phyloP scores from a whole-genome alignment of 2,797 vertebrate species.

The Muscicapa comitata region DNA sequence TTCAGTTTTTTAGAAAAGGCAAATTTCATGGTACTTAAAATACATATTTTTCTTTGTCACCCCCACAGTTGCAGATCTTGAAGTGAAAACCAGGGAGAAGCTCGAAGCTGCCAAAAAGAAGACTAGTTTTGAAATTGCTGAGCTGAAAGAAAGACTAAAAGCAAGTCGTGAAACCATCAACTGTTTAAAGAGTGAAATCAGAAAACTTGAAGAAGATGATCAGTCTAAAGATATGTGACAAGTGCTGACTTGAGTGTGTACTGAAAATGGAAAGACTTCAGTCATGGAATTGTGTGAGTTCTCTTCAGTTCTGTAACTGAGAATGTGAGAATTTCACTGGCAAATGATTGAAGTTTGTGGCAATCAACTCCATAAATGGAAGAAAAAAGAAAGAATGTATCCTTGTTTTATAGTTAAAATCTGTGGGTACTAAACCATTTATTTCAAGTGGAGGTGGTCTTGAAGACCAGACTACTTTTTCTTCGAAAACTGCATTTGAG shows the following conservation, averaged over 20 bases:
- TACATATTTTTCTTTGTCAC: neutral
- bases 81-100: constrained; percentile 94
- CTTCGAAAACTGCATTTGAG: neutral
- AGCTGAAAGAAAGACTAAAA: constrained; percentile 96
- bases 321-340: neutral
- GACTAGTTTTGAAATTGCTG: constrained; percentile 95
- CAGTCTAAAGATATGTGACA: constrained; percentile 89
- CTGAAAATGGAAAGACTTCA: neutral
- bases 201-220: constrained; percentile 95
- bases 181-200: constrained; percentile 93
- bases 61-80: constrained; percentile 86
- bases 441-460: neutral
- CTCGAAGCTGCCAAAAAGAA: constrained; percentile 93
- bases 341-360: neutral
- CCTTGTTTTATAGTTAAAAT: neutral
- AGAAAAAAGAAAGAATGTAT: constrained; percentile 9
- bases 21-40: neutral
- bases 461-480: neutral
- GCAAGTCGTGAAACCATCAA: constrained; percentile 98
- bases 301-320: neutral
- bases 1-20: neutral
- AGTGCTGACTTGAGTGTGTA: neutral
- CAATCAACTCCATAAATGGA: neutral
- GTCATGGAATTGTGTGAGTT: neutral
- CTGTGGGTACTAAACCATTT: neutral